Conservation (phyloP, 2,888 invertebrate genomes). For the Acheta domesticus region DNA sequence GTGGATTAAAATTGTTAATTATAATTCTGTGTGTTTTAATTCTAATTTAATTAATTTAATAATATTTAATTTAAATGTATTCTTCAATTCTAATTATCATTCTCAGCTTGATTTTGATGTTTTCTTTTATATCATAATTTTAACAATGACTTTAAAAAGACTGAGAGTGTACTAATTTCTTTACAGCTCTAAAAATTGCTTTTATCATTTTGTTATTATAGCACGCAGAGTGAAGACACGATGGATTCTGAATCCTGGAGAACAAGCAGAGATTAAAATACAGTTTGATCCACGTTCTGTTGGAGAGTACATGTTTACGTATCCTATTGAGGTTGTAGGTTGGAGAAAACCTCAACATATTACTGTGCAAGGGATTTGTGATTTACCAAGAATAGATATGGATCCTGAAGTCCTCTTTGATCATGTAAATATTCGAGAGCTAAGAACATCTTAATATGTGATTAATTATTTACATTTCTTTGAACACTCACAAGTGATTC, state of each 20-base stretch:
- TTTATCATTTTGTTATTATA: no score
- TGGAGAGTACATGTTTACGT: slow-evolving; percentile 40
- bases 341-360: slow-evolving; percentile 38
- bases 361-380: slow-evolving; percentile 40
- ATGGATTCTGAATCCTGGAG: slow-evolving; percentile 41
- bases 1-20: no score
- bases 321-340: slow-evolving; percentile 39
- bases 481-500: background rate
- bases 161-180: no score
- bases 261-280: slow-evolving; percentile 40
- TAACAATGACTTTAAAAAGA: no score
- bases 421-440: slow-evolving; percentile 35
- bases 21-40: no score
- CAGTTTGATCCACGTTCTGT: slow-evolving; percentile 40
- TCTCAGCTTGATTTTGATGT: no score
- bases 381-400: slow-evolving; percentile 42
- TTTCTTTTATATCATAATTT: no score
- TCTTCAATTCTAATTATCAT: no score
- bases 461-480: background rate
- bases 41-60: no score
- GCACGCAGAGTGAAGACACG: slow-evolving; percentile 38
- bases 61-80: no score
- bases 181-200: no score
- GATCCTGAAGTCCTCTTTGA: slow-evolving; percentile 41
- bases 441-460: background rate